phyloP scores from a whole-genome alignment of 2,797 vertebrate species.

The Oryzias sinensis region DNA sequence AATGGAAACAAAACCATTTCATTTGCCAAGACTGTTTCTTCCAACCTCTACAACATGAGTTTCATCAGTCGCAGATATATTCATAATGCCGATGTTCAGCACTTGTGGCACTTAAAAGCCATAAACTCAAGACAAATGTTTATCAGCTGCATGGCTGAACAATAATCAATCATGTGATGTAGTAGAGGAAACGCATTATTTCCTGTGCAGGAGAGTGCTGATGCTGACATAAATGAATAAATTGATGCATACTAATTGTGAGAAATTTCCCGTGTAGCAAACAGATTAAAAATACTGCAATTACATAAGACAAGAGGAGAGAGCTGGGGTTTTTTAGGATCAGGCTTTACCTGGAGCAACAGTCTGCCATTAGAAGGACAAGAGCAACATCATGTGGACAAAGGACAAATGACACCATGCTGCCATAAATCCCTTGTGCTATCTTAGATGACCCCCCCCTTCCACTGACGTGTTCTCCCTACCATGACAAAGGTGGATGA shows the following conservation, averaged over 20 bases:
- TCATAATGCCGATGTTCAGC: constrained; percentile 66
- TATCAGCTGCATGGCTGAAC: constrained; percentile 70
- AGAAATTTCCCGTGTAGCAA: constrained; percentile 56
- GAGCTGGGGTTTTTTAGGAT: constrained; percentile 37
- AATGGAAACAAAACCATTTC: constrained; percentile 28
- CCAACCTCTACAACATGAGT: constrained; percentile 63
- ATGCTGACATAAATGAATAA: constrained; percentile 74
- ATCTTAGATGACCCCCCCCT: too few relatives aligned
- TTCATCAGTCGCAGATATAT: constrained; percentile 69
- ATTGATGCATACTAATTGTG: constrained; percentile 76
- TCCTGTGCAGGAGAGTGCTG: constrained; percentile 71
- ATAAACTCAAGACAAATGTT: constrained; percentile 80
- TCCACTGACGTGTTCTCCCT: too few relatives aligned
- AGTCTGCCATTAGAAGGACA: constrained; percentile 50
- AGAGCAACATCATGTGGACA: constrained; percentile 72
- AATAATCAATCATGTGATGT: constrained; percentile 71
- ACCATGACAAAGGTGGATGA: too few relatives aligned
- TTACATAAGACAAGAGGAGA: constrained; percentile 42
- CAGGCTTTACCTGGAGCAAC: constrained; percentile 12
- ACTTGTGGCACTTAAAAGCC: constrained; percentile 66
- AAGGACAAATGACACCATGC: constrained; percentile 11
- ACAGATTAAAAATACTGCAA: constrained; percentile 45
- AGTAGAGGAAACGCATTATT: constrained; percentile 70
- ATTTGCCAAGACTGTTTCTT: constrained; percentile 54
- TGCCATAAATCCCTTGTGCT: too few relatives aligned